Evolutionary conservation across 1,140 invertebrate genomes (phyloP).

Genomic region (Lordiphosa collinella): DNA sequence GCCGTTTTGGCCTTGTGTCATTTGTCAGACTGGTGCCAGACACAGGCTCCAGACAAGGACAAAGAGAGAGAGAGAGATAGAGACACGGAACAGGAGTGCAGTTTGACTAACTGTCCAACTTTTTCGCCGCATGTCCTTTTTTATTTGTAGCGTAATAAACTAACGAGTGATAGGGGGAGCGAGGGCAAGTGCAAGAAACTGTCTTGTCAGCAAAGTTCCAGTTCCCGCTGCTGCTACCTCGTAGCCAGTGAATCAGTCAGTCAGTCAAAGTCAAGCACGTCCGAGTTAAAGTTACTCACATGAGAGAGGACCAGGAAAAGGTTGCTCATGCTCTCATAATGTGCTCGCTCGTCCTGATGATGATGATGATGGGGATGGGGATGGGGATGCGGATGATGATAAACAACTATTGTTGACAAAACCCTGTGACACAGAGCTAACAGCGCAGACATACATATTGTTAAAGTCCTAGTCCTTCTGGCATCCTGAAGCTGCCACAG

Average conservation of each 20-base stretch:
- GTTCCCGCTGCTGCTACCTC: slow-evolving; percentile 1
- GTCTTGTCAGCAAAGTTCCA: slow-evolving; percentile 32
- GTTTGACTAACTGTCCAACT: slow-evolving; percentile 63
- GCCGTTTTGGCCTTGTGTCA: slow-evolving; percentile 41
- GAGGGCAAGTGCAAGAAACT: slow-evolving; percentile 1
- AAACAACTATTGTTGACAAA: slow-evolving; percentile 77
- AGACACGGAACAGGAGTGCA: slow-evolving; percentile 20
- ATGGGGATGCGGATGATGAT: slow-evolving; percentile 39
- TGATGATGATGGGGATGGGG: slow-evolving; percentile 18
- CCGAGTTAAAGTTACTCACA: slow-evolving; percentile 70
- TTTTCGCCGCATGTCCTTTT: slow-evolving; percentile 29
- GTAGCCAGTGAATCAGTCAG: slow-evolving; percentile 8
- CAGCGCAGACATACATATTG: slow-evolving; percentile 54
- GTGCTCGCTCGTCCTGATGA: slow-evolving; percentile 12
- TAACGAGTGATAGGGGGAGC: slow-evolving; percentile 10
- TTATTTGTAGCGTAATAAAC: slow-evolving; percentile 57
- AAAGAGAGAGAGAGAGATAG: neutral
- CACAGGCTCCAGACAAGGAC: neutral
- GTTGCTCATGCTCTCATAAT: slow-evolving; percentile 10
- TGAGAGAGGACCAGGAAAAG: slow-evolving; percentile 19
- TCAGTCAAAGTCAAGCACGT: slow-evolving; percentile 72
- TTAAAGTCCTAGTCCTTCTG: slow-evolving; percentile 44
- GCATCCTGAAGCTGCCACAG: slow-evolving; percentile 42
- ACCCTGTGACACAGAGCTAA: slow-evolving; percentile 58
- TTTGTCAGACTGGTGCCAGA: slow-evolving; percentile 47